These are phyloP conservation scores for Agelastica alni DNA, from an alignment of 2,888 invertebrate species.

Conservation along the genomic window DNA sequence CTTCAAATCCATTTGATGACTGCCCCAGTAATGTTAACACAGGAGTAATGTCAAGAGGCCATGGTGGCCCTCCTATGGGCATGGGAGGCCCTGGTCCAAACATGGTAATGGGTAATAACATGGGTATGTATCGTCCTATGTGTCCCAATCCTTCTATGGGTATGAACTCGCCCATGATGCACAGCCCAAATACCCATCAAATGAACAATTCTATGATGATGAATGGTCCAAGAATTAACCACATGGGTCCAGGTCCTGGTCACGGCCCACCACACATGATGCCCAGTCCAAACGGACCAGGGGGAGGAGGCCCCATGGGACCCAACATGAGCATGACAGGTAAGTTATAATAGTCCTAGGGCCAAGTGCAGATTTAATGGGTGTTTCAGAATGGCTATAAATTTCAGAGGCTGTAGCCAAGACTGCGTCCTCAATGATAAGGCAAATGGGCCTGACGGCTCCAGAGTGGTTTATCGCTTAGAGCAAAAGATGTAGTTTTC, in stretches of 20 bases:
- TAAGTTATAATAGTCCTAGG: no score
- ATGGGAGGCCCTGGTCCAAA: conserved; percentile 47
- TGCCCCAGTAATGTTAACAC: conserved; percentile 64
- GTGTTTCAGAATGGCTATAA: no score
- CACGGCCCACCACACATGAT: conserved; percentile 57
- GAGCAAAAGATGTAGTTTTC: no score
- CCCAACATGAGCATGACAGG: conserved; percentile 35
- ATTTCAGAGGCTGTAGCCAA: no score
- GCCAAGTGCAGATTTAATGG: no score
- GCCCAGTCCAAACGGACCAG: conserved; percentile 65
- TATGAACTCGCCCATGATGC: conserved; percentile 56
- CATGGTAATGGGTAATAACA: conserved; percentile 49
- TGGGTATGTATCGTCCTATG: conserved; percentile 68
- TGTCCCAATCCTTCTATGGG: conserved; percentile 39
- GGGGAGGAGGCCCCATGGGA: conserved; percentile 64
- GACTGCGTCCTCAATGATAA: no score
- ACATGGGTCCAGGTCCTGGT: conserved; percentile 49
- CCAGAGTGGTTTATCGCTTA: no score
- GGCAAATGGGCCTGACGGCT: no score
- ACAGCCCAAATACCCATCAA: conserved; percentile 55
- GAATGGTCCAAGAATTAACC: conserved; percentile 56
- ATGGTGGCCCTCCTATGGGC: conserved; percentile 48
- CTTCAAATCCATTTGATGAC: conserved; percentile 94
- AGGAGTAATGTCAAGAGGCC: conserved; percentile 50
- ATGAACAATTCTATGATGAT: conserved; percentile 57